Base-by-base conservation (phyloP, 1,140 invertebrate genomes). In the Zaprionus vittiger region DNA sequence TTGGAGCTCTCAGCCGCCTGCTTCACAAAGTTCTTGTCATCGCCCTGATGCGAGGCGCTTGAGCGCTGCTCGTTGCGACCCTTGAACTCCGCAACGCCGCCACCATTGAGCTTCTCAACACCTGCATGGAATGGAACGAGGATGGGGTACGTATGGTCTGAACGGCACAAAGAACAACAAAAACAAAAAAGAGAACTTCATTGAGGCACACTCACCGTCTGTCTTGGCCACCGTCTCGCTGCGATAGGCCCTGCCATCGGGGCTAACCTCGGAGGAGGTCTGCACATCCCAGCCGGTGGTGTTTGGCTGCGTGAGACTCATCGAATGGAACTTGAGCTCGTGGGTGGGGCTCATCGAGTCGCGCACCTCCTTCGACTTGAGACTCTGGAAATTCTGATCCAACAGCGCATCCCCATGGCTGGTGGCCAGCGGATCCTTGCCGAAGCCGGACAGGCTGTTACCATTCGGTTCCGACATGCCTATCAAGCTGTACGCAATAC, bases 351-450 rank as follows among this genome's bases (percentile, higher is more conserved):
- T 96, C 91, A 95, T 95, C 5, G 96, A 96, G 87, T 96, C 96
- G 52, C 96, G 93, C 20, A 96, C 95, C 93, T 96, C 96, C 93
- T 96, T 96, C 56, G 94, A 95, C 93, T 96, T 96, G 91, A 96
- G 94, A 56, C 95, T 95, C 83, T 96, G 94, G 93, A 96, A 96
- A 80, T 95, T 96, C 91, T 96, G 96, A 93, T 96, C 96, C 22
- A 94, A 94, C 79, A 96, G 94, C 2, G 95, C 95, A 83, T 96
- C 95, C 24, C 95, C 94, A 85, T 95, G 96, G 79, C 94, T 95
- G 83, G 93, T 93, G 12, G 92, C 92, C 62, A 93, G 64, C 5
- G 93, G 84, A 79, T 91, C 82, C 78, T 93, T 93, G 56, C 78
- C 79, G 31, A 76, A 91, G 1, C 87, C 86, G 54, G 91, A 55